Conservation (phyloP, 2,113 vertebrate genomes). For the Tenebrosternarchus preto region DNA sequence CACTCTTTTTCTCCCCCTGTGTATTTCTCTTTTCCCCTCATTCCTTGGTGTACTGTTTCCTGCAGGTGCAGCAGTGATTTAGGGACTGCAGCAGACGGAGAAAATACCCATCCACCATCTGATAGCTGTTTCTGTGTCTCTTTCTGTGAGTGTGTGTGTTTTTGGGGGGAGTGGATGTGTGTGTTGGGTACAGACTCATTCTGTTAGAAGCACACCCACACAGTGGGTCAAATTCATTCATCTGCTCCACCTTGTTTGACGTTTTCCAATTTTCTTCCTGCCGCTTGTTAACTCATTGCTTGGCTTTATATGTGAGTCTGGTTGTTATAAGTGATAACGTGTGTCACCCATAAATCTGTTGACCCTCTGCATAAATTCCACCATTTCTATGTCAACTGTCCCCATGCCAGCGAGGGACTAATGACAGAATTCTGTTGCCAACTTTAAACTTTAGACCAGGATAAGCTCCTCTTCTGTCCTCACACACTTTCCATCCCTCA, state of each 20-base stretch:
- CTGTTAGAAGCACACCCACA: too few species aligned
- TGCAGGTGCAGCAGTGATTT: neutral
- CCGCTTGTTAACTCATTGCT: slow-evolving; percentile 49
- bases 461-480: neutral
- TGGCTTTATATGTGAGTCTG: slow-evolving; percentile 16
- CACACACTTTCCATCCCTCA: too few species aligned
- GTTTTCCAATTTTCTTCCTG: slow-evolving; percentile 52
- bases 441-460: neutral
- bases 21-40: neutral
- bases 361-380: slow-evolving; percentile 27
- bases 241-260: slow-evolving; percentile 42
- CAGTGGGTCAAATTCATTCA: slow-evolving; percentile 58
- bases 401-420: neutral
- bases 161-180: neutral
- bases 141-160: neutral
- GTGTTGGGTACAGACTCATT: slow-evolving; percentile 5
- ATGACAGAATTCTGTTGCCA: neutral
- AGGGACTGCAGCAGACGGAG: neutral
- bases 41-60: slow-evolving; percentile 1
- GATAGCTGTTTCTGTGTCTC: neutral
- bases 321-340: slow-evolving; percentile 41
- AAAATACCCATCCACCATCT: slow-evolving; percentile 4
- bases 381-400: slow-evolving; percentile 1
- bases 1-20: neutral
- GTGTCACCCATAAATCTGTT: slow-evolving; percentile 30